These are phyloP conservation scores for Craterocephalus amniculus DNA, from an alignment of 2,797 vertebrate species.

Conservation along the genomic window DNA sequence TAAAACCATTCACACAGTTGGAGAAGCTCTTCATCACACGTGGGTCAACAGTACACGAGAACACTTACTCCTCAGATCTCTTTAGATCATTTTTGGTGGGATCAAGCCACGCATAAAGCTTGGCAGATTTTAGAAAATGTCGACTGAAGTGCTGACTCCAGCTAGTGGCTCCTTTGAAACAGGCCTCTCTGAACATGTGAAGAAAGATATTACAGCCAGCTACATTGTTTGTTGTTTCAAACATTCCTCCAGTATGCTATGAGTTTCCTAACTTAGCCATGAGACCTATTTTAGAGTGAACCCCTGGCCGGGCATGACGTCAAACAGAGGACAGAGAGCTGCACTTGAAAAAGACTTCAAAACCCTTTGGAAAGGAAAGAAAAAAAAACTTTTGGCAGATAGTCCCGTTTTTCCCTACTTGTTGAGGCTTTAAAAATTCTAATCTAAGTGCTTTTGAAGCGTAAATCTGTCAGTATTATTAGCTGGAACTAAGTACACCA, in stretches of 20 bases:
- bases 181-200: conserved; percentile 64
- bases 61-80: conserved; percentile 51
- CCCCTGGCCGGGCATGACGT: conserved; percentile 76
- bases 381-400: conserved; percentile 27
- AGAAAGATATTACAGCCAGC: conserved; percentile 66
- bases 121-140: conserved; percentile 44
- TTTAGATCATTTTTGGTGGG: conserved; percentile 63
- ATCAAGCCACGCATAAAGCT: conserved; percentile 51
- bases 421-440: conserved; percentile 35
- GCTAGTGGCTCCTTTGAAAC: conserved; percentile 49
- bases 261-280: conserved; percentile 80
- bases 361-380: conserved; percentile 42
- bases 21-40: conserved; percentile 43
- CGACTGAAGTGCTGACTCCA: conserved; percentile 56
- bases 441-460: conserved; percentile 35
- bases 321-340: conserved; percentile 72
- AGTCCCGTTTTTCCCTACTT: conserved; percentile 16
- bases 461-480: conserved; percentile 13
- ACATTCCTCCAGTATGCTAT: conserved; percentile 76
- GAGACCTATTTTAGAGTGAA: conserved; percentile 81
- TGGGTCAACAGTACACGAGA: conserved; percentile 56
- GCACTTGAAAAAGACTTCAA: conserved; percentile 66
- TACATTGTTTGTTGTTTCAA: conserved; percentile 78
- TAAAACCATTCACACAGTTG: conserved; percentile 60
- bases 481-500: conserved; percentile 8